These are phyloP conservation scores for Ophiothrix spiculata DNA, from an alignment of 35 echinoderm and acorn worm genomes.

Conservation along the genomic window DNA sequence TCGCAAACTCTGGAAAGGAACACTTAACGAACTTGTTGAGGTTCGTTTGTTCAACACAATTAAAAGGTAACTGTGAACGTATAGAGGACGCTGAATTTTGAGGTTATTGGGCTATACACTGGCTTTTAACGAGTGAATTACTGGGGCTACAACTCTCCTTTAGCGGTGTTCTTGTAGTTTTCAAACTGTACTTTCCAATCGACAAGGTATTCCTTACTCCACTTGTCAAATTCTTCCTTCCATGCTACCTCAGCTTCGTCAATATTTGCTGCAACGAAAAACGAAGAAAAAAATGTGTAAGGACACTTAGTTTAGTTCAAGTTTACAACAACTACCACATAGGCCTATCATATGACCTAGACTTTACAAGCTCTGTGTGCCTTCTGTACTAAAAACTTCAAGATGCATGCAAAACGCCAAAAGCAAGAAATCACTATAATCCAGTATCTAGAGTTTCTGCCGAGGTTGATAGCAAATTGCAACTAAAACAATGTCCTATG, in stretches of 20 bases:
- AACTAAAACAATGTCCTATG: no score
- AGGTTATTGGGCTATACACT: no score
- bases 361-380: not conserved
- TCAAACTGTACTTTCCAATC: conserved; percentile 92
- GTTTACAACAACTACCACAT: not conserved
- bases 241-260: conserved; percentile 72
- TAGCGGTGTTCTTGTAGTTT: conserved; percentile 71
- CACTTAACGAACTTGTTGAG: no score
- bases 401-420: not conserved
- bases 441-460: no score
- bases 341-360: not conserved
- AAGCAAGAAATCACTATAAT: no score
- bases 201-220: conserved; percentile 91
- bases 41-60: no score
- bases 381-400: not conserved
- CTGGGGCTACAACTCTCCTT: no score
- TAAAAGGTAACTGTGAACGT: no score
- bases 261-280: conserved; percentile 55
- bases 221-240: conserved; percentile 87
- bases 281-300: not conserved
- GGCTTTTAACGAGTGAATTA: no score
- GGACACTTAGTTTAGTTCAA: not conserved
- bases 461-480: no score
- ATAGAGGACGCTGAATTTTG: no score
- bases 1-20: no score